Evolutionary conservation across 2,888 invertebrate species (phyloP), one percentile per base, ranked within the genome.

Genomic region (Anarsia innoxiella): DNA sequence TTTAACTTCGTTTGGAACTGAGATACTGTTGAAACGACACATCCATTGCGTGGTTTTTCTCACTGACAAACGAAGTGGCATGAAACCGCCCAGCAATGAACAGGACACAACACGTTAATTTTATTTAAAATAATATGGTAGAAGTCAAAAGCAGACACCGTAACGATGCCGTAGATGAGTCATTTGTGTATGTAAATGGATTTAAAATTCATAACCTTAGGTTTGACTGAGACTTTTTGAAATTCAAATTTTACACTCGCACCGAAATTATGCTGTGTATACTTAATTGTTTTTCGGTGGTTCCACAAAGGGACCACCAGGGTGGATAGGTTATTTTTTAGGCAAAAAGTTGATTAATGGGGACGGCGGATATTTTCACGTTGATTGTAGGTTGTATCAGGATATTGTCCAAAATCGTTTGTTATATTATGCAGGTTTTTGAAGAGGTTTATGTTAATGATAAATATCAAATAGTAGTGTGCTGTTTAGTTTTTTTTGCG

Each of bases 111-210:
- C n/a, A n/a, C n/a, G n/a, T n/a, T n/a, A n/a, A n/a, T n/a, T n/a
- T n/a, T n/a, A n/a, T n/a, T n/a, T n/a, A 39, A 25, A 31, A 31
- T 38, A 10, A 37, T 23, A 19, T 12, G 1, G 23, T 23, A 19
- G 26, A 37, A 40, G 34, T 36, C 31, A 40, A 34, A 43, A 28
- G 31, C 53, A 52, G 53, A 49, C 48, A 52, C 59, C 59, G 56
- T 63, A 57, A 66, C 66, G 64, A 58, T 51, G 54, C 44, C 41
- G 49, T 56, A 60, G 65, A 69, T 65, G 65, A 69, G 52, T 68
- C 67, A 70, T 70, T 70, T 71, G 59, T 63, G 42, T 66, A 67
- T 67, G 66, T 57, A 68, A 69, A 69, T 66, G 49, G 50, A 52
- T 59, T 66, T 63, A 59, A 66, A 53, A 55, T 53, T 55, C 53